Conservation (phyloP, 2,888 invertebrate genomes). For the Latheticus oryzae region DNA sequence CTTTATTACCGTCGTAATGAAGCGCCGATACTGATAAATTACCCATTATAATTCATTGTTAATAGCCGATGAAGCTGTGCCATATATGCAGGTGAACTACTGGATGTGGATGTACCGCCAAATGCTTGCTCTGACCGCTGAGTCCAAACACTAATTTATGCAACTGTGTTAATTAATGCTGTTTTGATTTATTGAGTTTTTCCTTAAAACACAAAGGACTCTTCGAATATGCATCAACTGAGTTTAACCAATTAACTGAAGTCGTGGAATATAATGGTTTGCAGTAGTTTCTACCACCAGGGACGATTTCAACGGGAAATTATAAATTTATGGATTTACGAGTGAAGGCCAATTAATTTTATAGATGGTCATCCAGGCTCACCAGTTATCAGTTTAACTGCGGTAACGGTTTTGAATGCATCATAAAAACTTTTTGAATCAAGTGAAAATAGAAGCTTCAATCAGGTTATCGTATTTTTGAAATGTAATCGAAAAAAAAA, state of each 20-base stretch:
- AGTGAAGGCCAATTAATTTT: conserved; percentile 63
- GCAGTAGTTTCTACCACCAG: conserved; percentile 45
- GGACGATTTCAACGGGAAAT: conserved; percentile 55
- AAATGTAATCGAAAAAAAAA: conserved; percentile 28
- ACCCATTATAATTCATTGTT: conserved; percentile 61
- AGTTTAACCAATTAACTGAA: conserved; percentile 54
- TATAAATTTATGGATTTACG: conserved; percentile 62
- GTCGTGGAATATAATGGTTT: conserved; percentile 45
- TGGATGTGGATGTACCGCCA: conserved; percentile 1
- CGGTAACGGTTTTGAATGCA: conserved; percentile 57
- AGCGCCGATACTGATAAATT: conserved; percentile 62
- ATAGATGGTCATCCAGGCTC: conserved; percentile 55
- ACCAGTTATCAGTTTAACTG: conserved; percentile 46
- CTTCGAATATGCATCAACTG: too few relatives aligned
- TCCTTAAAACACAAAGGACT: too few relatives aligned
- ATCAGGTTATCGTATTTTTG: conserved; percentile 37
- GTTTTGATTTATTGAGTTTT: too few relatives aligned
- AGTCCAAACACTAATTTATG: conserved; percentile 53
- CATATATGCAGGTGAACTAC: conserved; percentile 56
- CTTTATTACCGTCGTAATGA: conserved; percentile 61
- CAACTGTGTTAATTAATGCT: too few relatives aligned
- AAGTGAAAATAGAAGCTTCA: conserved; percentile 32
- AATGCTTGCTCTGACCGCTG: conserved; percentile 17
- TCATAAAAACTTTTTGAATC: conserved; percentile 55
- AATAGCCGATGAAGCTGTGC: conserved; percentile 54